phyloP scores from a whole-genome alignment of 1,140 invertebrate species.

The Hycleus cichorii region DNA sequence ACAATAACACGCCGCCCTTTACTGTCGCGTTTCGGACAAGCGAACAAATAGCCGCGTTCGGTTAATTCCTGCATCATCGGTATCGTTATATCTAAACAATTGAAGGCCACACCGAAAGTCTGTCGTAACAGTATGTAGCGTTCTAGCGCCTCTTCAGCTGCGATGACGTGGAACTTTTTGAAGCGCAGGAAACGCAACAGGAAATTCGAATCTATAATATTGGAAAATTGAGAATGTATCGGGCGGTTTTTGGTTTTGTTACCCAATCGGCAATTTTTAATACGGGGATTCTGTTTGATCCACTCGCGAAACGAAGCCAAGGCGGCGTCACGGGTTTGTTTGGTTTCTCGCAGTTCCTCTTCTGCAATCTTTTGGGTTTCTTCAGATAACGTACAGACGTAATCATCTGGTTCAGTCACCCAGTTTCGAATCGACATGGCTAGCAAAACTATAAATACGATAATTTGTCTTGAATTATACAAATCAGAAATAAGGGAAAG shows the following conservation, averaged over 20 bases:
- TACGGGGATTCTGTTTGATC: constrained; percentile 64
- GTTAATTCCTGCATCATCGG: constrained; percentile 63
- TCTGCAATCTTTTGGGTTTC: constrained; percentile 58
- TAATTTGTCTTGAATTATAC: too few relatives aligned
- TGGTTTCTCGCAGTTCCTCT: constrained; percentile 61
- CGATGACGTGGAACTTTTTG: constrained; percentile 75
- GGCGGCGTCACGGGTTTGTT: constrained; percentile 56
- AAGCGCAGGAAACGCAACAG: constrained; percentile 70
- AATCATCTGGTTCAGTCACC: constrained; percentile 52
- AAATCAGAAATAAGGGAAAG: too few relatives aligned
- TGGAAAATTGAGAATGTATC: background rate
- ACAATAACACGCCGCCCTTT: constrained; percentile 69
- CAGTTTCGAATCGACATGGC: constrained; percentile 30
- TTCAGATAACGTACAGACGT: constrained; percentile 49
- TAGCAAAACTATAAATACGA: too few relatives aligned
- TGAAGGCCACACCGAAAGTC: constrained; percentile 62
- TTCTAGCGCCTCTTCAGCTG: constrained; percentile 73
- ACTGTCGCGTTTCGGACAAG: constrained; percentile 67
- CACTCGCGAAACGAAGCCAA: constrained; percentile 60
- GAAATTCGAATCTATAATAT: constrained; percentile 60
- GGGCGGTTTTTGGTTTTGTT: constrained; percentile 1
- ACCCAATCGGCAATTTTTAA: constrained; percentile 64
- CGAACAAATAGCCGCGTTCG: constrained; percentile 68
- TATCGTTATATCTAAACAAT: constrained; percentile 62
- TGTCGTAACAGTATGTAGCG: constrained; percentile 74